Evolutionary conservation across 2,888 invertebrate genomes (phyloP), one percentile per base, ranked within the genome.

Genomic region (Amblyjoppa fuscipennis): DNA sequence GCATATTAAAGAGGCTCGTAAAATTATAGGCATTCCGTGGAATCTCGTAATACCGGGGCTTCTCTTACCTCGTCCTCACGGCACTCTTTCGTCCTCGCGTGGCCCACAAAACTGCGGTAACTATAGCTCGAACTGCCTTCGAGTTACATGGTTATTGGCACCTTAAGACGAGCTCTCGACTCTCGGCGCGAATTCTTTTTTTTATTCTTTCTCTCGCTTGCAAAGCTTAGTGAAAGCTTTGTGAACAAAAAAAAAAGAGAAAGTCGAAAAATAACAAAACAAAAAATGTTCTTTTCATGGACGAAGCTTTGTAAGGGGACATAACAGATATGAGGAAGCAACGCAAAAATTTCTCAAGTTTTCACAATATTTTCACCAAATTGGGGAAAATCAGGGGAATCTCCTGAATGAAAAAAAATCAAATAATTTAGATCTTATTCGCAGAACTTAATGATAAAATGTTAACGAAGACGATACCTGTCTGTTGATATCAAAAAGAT

Each of bases 21-120:
- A 92, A 93, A 92, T 93, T 91, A 93, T 92, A 90, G 90, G 89
- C 90, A 91, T 92, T 92, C 91, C 90, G 84, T 84, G 88, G 90
- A 90, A 92, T 91, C 90, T 90, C 90, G 88, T 91, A 90, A 90
- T 92, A 90, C 84, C 45, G 45, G 91, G 64, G 45, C 61, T 85
- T 70, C 71, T 25, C 77, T 20, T n/a, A 11, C 75, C 75, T 75
- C 75, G 31, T 80, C 53, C 51, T 61, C 49, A 45, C 49, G 4
- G 41, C 59, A 59, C 56, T 77, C 59, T 51, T 53, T n/a, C 25
- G 11, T 61, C 38, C 28, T 64, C 25, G n/a, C 38, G 38, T 51
- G 45, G 49, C 75, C 13, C 64, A 20, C n/a, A 25, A 38, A 68
- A 41, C 25, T 41, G 45, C 45, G 11, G 25, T 41, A 3, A 20